These are phyloP conservation scores for Ictalurus punctatus DNA, from an alignment of 2,113 vertebrate genomes.

Conservation along the genomic window DNA sequence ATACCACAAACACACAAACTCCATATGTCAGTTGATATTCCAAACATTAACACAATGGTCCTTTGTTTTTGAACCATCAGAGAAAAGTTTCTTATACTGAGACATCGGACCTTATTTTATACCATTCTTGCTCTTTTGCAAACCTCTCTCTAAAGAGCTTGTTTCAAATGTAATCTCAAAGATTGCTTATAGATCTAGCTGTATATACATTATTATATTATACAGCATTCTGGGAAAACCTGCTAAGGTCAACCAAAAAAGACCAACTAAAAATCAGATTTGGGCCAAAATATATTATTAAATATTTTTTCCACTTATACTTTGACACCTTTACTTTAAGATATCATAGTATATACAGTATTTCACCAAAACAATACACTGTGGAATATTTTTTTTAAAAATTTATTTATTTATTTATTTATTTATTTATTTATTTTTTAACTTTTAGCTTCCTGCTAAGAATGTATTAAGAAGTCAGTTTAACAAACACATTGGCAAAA, in stretches of 20 bases:
- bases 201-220: neutral
- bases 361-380: neutral
- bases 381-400: neutral
- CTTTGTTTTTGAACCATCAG: conserved; percentile 26
- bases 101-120: neutral
- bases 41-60: conserved; percentile 24
- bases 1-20: neutral
- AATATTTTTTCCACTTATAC: neutral
- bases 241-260: neutral
- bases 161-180: neutral
- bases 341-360: neutral
- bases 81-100: neutral
- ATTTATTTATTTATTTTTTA: neutral
- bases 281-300: neutral
- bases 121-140: neutral
- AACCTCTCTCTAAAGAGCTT: neutral
- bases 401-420: neutral
- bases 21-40: conserved; percentile 3
- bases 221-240: neutral
- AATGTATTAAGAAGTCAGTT: neutral
- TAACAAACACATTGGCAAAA: neutral
- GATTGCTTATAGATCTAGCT: neutral
- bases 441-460: neutral
- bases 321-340: neutral
- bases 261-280: neutral